These are phyloP conservation scores for Drosophila quadrilineata DNA, from an alignment of 1,140 invertebrate species.

Conservation along the genomic window DNA sequence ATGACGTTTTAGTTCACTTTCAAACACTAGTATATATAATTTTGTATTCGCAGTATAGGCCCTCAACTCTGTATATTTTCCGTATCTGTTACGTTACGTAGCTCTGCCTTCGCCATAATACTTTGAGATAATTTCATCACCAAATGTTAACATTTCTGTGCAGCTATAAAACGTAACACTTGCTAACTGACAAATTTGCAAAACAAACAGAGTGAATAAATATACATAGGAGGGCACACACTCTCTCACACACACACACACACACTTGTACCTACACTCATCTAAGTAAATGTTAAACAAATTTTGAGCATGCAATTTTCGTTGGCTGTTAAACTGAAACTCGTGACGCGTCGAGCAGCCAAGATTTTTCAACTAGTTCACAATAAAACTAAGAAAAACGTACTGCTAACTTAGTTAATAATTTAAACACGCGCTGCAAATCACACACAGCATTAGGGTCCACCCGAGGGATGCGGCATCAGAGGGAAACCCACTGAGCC, in stretches of 20 bases:
- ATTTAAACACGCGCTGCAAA: constrained; percentile 57
- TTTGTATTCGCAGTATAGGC: constrained; percentile 26
- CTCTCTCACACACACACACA: constrained; percentile 13
- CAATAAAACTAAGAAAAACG: constrained; percentile 5
- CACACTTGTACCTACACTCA: background rate
- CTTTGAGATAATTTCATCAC: constrained; percentile 35
- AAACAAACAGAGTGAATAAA: constrained; percentile 13
- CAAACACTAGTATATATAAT: too few relatives aligned
- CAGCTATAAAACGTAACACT: constrained; percentile 46
- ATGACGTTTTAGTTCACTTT: too few relatives aligned
- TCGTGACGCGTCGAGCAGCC: constrained; percentile 45
- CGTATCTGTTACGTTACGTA: background rate
- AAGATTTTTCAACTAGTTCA: constrained; percentile 6
- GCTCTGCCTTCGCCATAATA: background rate
- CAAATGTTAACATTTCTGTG: constrained; percentile 2
- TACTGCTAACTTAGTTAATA: constrained; percentile 51
- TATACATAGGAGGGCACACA: constrained; percentile 12
- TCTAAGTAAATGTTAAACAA: constrained; percentile 37
- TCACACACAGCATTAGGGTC: constrained; percentile 21
- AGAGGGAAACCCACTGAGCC: background rate
- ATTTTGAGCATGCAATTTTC: constrained; percentile 49
- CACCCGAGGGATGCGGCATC: background rate
- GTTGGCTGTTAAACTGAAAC: constrained; percentile 60
- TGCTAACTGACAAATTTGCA: constrained; percentile 37
- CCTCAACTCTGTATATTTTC: background rate